These are phyloP conservation scores for Siphamia tubifer DNA, from an alignment of 2,113 vertebrate genomes.

Conservation along the genomic window DNA sequence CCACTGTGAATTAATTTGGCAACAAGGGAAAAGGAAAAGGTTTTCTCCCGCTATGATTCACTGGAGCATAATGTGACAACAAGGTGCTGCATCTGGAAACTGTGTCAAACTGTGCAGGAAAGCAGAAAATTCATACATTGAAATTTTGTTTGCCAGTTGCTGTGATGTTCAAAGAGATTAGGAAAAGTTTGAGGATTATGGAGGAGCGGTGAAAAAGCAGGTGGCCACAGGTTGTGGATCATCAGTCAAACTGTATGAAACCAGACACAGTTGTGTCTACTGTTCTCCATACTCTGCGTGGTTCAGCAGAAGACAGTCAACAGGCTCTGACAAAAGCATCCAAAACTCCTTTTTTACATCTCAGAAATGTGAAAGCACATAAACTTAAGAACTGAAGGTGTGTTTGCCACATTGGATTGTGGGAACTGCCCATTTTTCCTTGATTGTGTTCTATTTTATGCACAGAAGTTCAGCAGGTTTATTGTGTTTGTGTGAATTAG, in stretches of 20 bases:
- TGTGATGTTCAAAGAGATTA: background rate
- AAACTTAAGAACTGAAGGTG: too few relatives aligned
- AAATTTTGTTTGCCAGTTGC: background rate
- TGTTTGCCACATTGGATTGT: too few relatives aligned
- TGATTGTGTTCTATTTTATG: too few relatives aligned
- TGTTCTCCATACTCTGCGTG: too few relatives aligned
- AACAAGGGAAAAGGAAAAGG: conserved; percentile 1
- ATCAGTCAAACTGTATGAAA: background rate
- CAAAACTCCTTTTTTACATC: too few relatives aligned
- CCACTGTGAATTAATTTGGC: conserved; percentile 31
- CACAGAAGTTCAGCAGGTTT: too few relatives aligned
- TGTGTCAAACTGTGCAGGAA: background rate
- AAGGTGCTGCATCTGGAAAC: background rate
- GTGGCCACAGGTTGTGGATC: background rate
- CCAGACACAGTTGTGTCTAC: too few relatives aligned
- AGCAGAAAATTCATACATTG: background rate
- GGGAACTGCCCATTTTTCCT: too few relatives aligned
- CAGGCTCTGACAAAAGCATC: too few relatives aligned
- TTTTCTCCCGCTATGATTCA: conserved; percentile 13
- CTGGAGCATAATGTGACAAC: background rate
- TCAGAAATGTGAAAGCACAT: too few relatives aligned
- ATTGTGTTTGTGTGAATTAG: too few relatives aligned
- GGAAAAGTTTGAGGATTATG: background rate
- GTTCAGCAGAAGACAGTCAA: too few relatives aligned
- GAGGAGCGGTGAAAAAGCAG: background rate